These are phyloP conservation scores for Mamestra configurata DNA, from an alignment of 1,140 invertebrate genomes.

Conservation along the genomic window DNA sequence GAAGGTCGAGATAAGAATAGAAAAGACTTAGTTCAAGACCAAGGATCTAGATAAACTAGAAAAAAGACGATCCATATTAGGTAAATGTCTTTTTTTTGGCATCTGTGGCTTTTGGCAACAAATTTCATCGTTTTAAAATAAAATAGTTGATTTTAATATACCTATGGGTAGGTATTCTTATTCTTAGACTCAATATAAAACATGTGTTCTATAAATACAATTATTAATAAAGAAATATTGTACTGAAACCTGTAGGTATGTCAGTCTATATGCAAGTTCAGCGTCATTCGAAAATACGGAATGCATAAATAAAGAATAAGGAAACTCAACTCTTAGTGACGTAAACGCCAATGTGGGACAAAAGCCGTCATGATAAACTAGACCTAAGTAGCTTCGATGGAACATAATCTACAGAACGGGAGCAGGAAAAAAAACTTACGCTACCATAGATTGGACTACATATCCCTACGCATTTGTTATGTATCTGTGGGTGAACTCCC, in stretches of 20 bases:
- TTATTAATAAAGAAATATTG: too few relatives aligned
- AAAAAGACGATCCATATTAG: background rate
- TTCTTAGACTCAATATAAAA: too few relatives aligned
- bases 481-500: background rate
- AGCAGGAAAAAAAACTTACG: background rate
- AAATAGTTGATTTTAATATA: too few relatives aligned
- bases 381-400: background rate
- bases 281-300: background rate
- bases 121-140: background rate
- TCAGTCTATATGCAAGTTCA: too few relatives aligned
- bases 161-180: too few relatives aligned
- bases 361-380: constrained; percentile 18
- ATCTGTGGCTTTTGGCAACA: background rate
- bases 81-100: background rate
- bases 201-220: too few relatives aligned
- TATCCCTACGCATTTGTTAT: background rate
- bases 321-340: background rate
- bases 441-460: too few relatives aligned
- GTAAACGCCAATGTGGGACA: constrained; percentile 3
- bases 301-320: constrained; percentile 21
- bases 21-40: background rate
- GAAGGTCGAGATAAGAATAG: background rate
- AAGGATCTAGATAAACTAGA: background rate
- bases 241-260: too few relatives aligned
- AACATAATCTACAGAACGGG: constrained; percentile 3